A percentile compares a stretch with the other conserved stretches of the same genome.
These are phyloP conservation scores for Sturnus vulgaris DNA, from an alignment of 2,113 vertebrate genomes.

Conservation along the genomic window DNA sequence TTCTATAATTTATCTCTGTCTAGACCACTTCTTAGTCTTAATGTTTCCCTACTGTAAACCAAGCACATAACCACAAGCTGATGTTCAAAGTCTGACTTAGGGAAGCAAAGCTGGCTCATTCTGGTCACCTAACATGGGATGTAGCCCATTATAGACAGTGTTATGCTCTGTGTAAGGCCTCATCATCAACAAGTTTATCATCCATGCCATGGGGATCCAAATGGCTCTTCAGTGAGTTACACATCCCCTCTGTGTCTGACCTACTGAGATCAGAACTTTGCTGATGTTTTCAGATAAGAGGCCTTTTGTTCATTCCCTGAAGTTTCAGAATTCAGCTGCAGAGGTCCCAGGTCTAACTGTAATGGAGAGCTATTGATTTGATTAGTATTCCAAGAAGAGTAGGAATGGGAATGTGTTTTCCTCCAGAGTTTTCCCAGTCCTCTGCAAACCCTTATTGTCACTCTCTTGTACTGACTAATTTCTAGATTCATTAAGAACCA, in stretches of 20 bases:
- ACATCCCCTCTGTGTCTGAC: background rate
- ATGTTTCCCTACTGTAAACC: background rate
- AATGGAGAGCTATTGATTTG: background rate
- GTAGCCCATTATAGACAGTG: background rate
- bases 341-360: background rate
- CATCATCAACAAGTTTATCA: background rate
- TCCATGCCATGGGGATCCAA: background rate
- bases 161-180: background rate
- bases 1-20: background rate
- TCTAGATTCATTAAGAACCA: background rate
- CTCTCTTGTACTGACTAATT: background rate
- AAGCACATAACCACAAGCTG: background rate
- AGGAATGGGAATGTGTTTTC: background rate
- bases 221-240: background rate
- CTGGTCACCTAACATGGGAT: rapidly evolving
- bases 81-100: background rate
- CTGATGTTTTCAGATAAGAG: background rate
- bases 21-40: background rate
- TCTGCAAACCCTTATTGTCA: background rate
- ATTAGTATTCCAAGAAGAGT: background rate
- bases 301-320: background rate
- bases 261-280: background rate
- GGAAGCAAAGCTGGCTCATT: background rate
- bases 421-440: background rate
- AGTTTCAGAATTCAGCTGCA: background rate